Conservation (phyloP, 2,113 vertebrate species). For the Sigmodon hispidus region DNA sequence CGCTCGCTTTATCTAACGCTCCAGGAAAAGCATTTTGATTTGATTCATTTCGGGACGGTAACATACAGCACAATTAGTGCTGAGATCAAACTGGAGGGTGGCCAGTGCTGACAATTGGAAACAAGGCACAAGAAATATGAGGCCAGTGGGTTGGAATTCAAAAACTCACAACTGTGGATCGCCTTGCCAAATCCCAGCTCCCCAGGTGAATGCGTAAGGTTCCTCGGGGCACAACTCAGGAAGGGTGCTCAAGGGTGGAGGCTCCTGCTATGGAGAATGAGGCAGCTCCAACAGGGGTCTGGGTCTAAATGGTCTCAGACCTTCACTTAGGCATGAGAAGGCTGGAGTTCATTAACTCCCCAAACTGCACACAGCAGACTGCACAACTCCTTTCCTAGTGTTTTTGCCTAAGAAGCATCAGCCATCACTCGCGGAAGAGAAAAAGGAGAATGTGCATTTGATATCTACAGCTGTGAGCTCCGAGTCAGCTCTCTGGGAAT, state of each 20-base stretch:
- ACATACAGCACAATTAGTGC: constrained; percentile 90
- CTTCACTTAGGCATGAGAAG: not conserved
- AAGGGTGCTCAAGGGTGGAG: not conserved
- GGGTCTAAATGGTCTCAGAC: not conserved
- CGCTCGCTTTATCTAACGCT: constrained; percentile 89
- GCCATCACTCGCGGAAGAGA: constrained; percentile 9
- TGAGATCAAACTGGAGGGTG: constrained; percentile 88
- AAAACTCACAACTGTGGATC: constrained; percentile 88
- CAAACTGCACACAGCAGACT: not conserved
- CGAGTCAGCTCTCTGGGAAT: constrained; percentile 38
- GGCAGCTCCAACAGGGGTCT: not conserved
- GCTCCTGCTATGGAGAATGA: not conserved
- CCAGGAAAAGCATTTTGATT: constrained; percentile 92
- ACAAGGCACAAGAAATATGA: constrained; percentile 90
- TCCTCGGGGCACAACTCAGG: constrained; percentile 68
- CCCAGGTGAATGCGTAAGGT: constrained; percentile 81
- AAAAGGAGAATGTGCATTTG: not conserved
- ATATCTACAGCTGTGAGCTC: not conserved
- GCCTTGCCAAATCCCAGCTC: constrained; percentile 82
- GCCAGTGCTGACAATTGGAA: constrained; percentile 90
- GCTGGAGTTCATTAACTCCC: constrained; percentile 24
- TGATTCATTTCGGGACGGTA: constrained; percentile 90
- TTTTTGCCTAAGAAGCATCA: not conserved
- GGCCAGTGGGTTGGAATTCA: constrained; percentile 89
- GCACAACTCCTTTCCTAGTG: not conserved